Base-by-base conservation (phyloP, 2,797 vertebrate species). In the Tauraco hartlaubi region DNA sequence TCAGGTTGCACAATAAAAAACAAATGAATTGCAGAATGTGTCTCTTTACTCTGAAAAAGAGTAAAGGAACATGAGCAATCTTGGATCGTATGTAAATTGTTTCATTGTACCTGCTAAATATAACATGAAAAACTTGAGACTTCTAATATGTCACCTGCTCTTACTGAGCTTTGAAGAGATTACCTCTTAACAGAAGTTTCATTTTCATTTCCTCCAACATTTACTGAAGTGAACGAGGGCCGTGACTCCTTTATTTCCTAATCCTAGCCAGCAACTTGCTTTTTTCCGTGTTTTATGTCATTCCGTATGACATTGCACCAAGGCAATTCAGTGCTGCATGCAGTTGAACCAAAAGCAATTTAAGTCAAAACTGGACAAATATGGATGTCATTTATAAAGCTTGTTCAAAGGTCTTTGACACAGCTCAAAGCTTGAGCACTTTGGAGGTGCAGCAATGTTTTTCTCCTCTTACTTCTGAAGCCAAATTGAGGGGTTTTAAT, bases 341-440 rank as follows among this genome's bases (percentile, higher is more conserved):
- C 52, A 6, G 91, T 73, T 96, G 97, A 98, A 97, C 97, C 97
- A 96, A 97, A 98, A 98, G 98, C 98, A 98, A 98, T 98, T 97
- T 97, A 94, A 98, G 97, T 97, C 84, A 96, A 97, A 98, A 98
- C 97, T 95, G 97, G 97, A 97, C 98, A 97, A 98, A 98, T 97
- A 95, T 95, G 97, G 95, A 96, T 98, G 97, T 97, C 97, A 97
- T 96, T 97, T 97, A 90, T 96, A 92, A 97, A 96, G 92, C 97
- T 97, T 97, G 92, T 97, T 98, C 97, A 97, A 84, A 97, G 94
- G 97, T 95, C 95, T 97, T 94, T 97, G 96, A 96, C 97, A 95
- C 88, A 94, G 92, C 96, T 97, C 95, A 90, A 82, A 97, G 95
- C 87, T 64, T 55, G 91, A 58, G 4, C 81, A 58, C 73, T 85